These are phyloP conservation scores for Numenius arquata DNA, from an alignment of 2,113 vertebrate genomes.

Conservation along the genomic window DNA sequence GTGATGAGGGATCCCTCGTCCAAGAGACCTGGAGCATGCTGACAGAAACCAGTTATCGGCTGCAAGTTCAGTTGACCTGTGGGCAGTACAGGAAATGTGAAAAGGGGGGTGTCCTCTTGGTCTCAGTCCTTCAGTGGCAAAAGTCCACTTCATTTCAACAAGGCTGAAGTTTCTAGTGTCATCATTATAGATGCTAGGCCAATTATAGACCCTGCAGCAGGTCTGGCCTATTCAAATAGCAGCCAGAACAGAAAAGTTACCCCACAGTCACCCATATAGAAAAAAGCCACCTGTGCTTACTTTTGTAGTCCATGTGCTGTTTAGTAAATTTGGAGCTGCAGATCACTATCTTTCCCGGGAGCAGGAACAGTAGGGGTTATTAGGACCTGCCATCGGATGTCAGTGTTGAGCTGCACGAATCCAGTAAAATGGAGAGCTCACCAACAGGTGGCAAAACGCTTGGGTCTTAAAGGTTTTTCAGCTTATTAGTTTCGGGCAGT, in stretches of 20 bases:
- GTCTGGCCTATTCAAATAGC: background rate
- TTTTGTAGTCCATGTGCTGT: background rate
- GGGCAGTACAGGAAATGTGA: background rate
- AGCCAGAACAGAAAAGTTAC: background rate
- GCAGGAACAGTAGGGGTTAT: background rate
- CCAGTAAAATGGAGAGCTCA: background rate
- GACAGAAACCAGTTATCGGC: background rate
- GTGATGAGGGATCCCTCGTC: background rate
- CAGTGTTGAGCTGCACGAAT: constrained; percentile 19
- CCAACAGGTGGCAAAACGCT: background rate
- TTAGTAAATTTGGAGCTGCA: background rate
- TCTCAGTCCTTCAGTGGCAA: background rate
- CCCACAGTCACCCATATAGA: too few relatives aligned
- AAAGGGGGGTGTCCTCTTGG: background rate
- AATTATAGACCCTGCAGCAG: background rate
- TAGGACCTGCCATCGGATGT: constrained; percentile 23
- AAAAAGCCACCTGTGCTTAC: background rate
- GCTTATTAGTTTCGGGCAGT: background rate
- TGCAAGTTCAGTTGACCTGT: background rate
- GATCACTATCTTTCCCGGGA: background rate
- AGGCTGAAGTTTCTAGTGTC: background rate
- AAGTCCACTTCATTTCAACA: accelerated
- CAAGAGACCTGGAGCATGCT: background rate
- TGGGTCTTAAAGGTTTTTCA: background rate
- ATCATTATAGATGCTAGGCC: background rate